A percentile compares a stretch with the other conserved stretches of the same genome.
Conservation (phyloP, 1,140 invertebrate species). For the Diabrotica virgifera region DNA sequence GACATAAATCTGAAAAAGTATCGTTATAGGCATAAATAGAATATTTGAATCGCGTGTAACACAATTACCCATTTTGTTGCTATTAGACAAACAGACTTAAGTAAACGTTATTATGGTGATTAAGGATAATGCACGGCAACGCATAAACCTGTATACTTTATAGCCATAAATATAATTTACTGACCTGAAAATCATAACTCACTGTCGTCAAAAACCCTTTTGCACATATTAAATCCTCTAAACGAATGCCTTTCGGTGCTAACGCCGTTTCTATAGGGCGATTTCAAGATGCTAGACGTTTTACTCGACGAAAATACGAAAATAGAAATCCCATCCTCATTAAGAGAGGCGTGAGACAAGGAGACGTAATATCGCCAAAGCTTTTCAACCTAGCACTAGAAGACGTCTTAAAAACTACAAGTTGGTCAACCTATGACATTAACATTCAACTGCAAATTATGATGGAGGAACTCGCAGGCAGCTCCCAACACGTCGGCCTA, state of each 20-base stretch:
- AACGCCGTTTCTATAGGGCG: neutral
- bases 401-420: too few species aligned
- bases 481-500: too few species aligned
- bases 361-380: too few species aligned
- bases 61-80: neutral
- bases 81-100: slow-evolving; percentile 4
- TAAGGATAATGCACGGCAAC: neutral
- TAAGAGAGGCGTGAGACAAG: too few species aligned
- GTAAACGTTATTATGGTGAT: neutral
- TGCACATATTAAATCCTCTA: slow-evolving; percentile 6
- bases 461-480: too few species aligned
- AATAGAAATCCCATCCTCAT: too few species aligned
- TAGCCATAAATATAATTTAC: slow-evolving; percentile 4
- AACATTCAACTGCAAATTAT: too few species aligned
- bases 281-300: too few species aligned
- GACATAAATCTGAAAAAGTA: neutral
- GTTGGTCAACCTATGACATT: too few species aligned
- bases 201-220: slow-evolving; percentile 7
- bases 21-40: too few species aligned
- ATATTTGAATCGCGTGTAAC: neutral
- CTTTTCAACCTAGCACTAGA: too few species aligned
- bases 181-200: neutral
- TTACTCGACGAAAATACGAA: too few species aligned
- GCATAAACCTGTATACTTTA: slow-evolving; percentile 9
- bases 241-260: slow-evolving; percentile 3